A percentile compares a stretch with the other conserved stretches of the same genome.
These are phyloP conservation scores for Anastatus disparis DNA, from an alignment of 1,140 invertebrate genomes.

Conservation along the genomic window DNA sequence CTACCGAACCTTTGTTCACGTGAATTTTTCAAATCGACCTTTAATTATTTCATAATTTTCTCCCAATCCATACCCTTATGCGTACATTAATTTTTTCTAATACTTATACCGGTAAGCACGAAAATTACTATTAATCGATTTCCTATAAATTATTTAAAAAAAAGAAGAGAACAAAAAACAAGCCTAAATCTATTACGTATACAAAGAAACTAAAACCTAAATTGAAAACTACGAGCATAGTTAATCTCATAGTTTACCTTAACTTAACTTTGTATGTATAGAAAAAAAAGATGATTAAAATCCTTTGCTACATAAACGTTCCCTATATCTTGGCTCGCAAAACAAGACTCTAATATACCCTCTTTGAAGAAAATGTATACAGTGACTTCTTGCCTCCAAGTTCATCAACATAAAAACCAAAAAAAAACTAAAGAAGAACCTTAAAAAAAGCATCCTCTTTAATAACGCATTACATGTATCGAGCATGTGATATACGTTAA, in stretches of 20 bases:
- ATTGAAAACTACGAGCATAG: neutral
- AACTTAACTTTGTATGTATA: neutral
- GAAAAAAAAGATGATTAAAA: constrained; percentile 25
- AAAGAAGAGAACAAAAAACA: neutral
- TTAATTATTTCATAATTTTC: too few species aligned
- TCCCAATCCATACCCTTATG: too few species aligned
- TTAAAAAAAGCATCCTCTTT: neutral
- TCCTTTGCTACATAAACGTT: too few species aligned
- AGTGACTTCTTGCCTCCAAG: constrained; percentile 8
- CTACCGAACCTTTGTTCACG: too few species aligned
- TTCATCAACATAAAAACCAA: constrained; percentile 19
- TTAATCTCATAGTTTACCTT: constrained; percentile 3
- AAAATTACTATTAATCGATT: too few species aligned
- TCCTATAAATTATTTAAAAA: too few species aligned
- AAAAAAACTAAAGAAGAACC: too few species aligned
- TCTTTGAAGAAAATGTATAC: neutral
- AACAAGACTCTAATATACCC: neutral
- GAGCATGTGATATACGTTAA: too few species aligned
- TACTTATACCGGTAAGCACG: too few species aligned
- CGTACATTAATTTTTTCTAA: too few species aligned
- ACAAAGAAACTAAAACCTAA: neutral
- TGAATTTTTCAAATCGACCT: too few species aligned
- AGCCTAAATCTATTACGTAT: neutral
- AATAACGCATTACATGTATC: constrained; percentile 32
- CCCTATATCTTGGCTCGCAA: too few species aligned